Evolutionary conservation across 2,113 vertebrate genomes (phyloP).

Genomic region (Ariopsis seemanni): DNA sequence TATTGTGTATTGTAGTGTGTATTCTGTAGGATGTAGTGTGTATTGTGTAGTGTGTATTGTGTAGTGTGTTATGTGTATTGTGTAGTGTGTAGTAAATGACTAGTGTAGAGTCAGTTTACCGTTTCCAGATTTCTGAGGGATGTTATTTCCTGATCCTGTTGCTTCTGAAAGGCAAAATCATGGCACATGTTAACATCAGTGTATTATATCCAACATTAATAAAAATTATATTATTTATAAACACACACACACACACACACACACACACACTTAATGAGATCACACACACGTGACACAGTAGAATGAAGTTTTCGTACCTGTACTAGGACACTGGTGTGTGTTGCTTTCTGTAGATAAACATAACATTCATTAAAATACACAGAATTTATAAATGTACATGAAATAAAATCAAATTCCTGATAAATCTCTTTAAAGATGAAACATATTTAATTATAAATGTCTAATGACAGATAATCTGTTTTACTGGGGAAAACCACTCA

Average conservation of each 20-base stretch:
- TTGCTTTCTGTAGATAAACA: slow-evolving; percentile 9
- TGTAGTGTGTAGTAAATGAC: background rate
- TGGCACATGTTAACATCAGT: background rate
- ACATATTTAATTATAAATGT: background rate
- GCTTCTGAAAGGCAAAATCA: slow-evolving; percentile 1
- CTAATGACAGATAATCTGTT: too few species aligned
- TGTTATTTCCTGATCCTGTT: background rate
- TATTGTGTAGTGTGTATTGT: background rate
- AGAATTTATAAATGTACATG: background rate
- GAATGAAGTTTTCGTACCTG: background rate
- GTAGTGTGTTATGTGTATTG: background rate
- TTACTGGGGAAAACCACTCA: too few species aligned
- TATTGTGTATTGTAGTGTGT: too few species aligned
- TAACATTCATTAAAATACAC: background rate
- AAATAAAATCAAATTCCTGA: background rate
- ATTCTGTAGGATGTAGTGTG: too few species aligned
- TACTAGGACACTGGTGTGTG: background rate
- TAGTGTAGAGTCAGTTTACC: background rate
- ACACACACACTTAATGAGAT: background rate
- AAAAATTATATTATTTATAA: background rate
- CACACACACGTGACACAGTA: background rate
- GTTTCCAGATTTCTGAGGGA: background rate
- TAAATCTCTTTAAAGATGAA: background rate
- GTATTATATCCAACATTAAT: background rate
- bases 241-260: slow-evolving; percentile 7